Evolutionary conservation across 2,113 vertebrate species (phyloP), one percentile per base, ranked within the genome.

Genomic region (Ceratotherium simum): DNA sequence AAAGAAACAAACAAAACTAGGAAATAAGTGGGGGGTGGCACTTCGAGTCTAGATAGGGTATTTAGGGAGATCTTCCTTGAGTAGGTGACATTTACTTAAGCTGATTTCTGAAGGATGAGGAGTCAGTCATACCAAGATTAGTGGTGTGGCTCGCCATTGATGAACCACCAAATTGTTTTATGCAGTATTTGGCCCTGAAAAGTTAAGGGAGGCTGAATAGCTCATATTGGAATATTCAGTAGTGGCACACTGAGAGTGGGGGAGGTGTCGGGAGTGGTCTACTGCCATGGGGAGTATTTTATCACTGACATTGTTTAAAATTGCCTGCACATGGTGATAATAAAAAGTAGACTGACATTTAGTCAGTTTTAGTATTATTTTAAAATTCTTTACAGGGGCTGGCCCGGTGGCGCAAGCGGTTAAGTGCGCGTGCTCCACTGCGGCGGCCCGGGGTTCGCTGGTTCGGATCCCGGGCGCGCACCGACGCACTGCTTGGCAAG

Each of bases 1-100:
- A 95, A 97, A 95, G 25, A 56, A 92, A 85, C 16, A 79, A 97
- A 89, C 14, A 85, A 94, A 84, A 42, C 75, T 5, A 96, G 62
- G 46, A 85, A 91, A 86, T 72, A 93, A 76, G 36, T 65, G 8
- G 8, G 21, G 27, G 11, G 51, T 58, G 39, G 67, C 14, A 82
- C 39, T 67, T 33, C 5, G 21, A 36, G 12, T 72, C 65, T 88
- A 91, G 11, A 54, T 56, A 85, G 29, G 29, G 9, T 69, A 42
- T 88, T 84, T 84, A 90, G 39, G 46, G 65, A 93, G 80, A 65
- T 14, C 36, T 95, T 88, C 72, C 42, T 94, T 82, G 33, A 83
- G 31, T 42, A 75, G 51, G 27, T 64, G 8, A 83, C 51, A 78
- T 92, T 81, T 85, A 64, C 8, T 62, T 78, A 79, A 80, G 6